Evolutionary conservation across 1,140 invertebrate species (phyloP).

Genomic region (Pachypeltis micranthus): DNA sequence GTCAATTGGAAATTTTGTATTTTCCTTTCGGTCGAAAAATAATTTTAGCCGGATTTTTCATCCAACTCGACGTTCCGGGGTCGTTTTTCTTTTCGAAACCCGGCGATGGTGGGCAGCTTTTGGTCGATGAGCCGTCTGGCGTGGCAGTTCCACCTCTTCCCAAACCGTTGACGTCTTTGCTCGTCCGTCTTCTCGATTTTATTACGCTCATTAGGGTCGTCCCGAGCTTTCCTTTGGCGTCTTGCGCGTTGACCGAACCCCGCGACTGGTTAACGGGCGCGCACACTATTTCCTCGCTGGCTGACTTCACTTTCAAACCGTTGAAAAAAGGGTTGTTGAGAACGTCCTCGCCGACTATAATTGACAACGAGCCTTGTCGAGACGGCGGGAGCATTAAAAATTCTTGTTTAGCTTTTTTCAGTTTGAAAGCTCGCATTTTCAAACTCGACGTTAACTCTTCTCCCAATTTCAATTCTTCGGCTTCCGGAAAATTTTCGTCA

Average conservation of each 20-base stretch:
- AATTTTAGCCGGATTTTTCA: constrained; percentile 9
- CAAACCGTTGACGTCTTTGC: constrained; percentile 36
- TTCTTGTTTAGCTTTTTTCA: constrained; percentile 49
- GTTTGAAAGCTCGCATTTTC: constrained; percentile 36
- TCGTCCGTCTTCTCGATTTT: constrained; percentile 26
- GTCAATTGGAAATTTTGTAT: constrained; percentile 1
- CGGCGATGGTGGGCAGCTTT: constrained; percentile 30
- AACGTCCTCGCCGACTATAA: constrained; percentile 14
- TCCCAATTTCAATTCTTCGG: background rate
- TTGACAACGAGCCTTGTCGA: constrained; percentile 24
- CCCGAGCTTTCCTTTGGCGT: background rate
- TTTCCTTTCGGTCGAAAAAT: constrained; percentile 10
- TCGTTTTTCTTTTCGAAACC: constrained; percentile 24
- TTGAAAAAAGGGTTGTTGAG: background rate
- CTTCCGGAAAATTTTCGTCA: constrained; percentile 6
- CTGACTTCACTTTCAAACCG: constrained; percentile 45
- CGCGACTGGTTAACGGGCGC: constrained; percentile 34
- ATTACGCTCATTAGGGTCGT: too few relatives aligned
- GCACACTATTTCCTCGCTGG: constrained; percentile 59
- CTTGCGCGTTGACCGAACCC: background rate
- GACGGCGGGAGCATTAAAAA: constrained; percentile 37
- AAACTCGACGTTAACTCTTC: constrained; percentile 15
- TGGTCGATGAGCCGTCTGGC: constrained; percentile 22
- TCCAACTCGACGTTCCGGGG: background rate
- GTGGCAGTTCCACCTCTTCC: constrained; percentile 11